Evolutionary conservation across 2,888 invertebrate genomes (phyloP).

Genomic region (Cerastis leucographa): DNA sequence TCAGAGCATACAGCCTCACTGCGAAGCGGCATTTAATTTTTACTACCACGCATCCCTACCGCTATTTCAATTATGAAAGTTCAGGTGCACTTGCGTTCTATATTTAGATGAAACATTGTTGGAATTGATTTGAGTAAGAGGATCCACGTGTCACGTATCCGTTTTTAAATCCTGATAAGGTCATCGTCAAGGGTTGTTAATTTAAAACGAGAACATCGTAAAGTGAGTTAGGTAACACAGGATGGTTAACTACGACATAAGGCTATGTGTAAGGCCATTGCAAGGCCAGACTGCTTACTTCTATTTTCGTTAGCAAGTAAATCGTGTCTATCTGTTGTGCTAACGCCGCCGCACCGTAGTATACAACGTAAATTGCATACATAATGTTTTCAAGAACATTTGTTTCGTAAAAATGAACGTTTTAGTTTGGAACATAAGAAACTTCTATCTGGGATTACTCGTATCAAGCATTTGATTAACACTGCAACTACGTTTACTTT

Average conservation of each 20-base stretch:
- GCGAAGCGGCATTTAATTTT: constrained; percentile 16
- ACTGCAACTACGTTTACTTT: background rate
- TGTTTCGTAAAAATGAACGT: constrained; percentile 12
- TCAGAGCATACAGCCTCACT: constrained; percentile 18
- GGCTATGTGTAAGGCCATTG: constrained; percentile 61
- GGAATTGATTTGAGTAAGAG: background rate
- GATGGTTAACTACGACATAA: constrained; percentile 62
- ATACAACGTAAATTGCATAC: constrained; percentile 21
- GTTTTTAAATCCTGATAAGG: background rate
- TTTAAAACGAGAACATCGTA: constrained; percentile 18
- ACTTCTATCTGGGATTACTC: background rate
- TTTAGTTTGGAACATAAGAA: background rate
- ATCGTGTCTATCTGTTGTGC: constrained; percentile 28
- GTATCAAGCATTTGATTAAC: background rate
- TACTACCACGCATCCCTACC: background rate
- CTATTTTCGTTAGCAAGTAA: constrained; percentile 43
- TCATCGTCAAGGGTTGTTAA: constrained; percentile 24
- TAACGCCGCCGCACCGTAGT: constrained; percentile 22
- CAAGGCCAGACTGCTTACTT: constrained; percentile 62
- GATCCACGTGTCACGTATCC: background rate
- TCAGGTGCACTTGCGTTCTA: constrained; percentile 22
- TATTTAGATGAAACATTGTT: constrained; percentile 14
- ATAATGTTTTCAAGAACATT: constrained; percentile 1
- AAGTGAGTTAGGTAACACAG: constrained; percentile 34
- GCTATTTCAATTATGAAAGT: constrained; percentile 29